These are phyloP conservation scores for Tenualosa thibaudeaui DNA, from an alignment of 2,797 vertebrate genomes.

Conservation along the genomic window DNA sequence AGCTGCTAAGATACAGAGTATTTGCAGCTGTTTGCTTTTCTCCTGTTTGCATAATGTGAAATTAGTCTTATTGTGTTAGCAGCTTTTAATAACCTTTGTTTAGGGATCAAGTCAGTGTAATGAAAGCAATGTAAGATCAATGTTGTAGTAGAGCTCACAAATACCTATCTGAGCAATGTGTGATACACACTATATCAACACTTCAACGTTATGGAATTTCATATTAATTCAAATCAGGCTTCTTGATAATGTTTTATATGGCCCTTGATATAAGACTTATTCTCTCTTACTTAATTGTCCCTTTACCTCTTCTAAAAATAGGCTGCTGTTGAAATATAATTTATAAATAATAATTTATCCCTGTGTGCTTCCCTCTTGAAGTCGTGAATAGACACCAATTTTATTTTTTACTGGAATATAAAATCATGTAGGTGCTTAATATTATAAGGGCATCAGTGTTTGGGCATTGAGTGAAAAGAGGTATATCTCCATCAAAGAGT, in stretches of 20 bases:
- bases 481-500: neutral
- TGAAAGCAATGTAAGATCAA: neutral
- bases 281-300: neutral
- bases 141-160: neutral
- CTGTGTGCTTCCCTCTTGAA: too few species aligned
- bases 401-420: neutral
- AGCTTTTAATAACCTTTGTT: neutral
- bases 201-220: neutral
- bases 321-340: too few species aligned
- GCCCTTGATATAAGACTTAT: neutral
- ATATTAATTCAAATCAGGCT: neutral
- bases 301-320: too few species aligned
- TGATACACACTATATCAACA: neutral
- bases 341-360: too few species aligned
- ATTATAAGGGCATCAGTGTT: neutral
- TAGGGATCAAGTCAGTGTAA: neutral
- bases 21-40: neutral
- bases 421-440: neutral
- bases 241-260: neutral
- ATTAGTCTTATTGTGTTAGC: neutral
- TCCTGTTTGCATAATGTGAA: too few species aligned
- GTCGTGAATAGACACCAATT: neutral
- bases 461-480: neutral
- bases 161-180: neutral
- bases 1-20: neutral